Conservation (phyloP, 2,113 vertebrate species). For the Lepus europaeus region DNA sequence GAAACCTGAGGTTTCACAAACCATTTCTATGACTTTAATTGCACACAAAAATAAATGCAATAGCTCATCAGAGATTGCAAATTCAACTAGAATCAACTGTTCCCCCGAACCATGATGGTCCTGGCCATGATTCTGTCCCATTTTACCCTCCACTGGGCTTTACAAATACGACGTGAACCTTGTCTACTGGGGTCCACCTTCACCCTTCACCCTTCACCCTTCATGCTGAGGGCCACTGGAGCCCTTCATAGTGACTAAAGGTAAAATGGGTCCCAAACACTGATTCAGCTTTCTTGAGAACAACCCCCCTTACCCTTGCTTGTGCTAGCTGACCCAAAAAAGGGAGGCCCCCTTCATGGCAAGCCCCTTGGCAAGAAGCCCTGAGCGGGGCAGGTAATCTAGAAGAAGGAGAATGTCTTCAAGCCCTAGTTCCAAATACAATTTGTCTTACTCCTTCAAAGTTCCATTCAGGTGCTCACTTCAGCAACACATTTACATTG, state of each 20-base stretch:
- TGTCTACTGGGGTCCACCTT: no score
- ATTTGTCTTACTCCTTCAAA: constrained; percentile 5
- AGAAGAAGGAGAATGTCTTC: not conserved
- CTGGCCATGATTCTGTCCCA: not conserved
- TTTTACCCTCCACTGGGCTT: not conserved
- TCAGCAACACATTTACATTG: no score
- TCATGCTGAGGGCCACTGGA: not conserved
- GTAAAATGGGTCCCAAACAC: not conserved
- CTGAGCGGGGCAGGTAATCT: not conserved
- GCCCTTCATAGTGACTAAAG: not conserved
- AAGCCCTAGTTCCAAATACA: not conserved
- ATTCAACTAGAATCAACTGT: not conserved
- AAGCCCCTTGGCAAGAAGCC: not conserved
- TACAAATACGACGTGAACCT: not conserved
- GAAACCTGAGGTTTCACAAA: constrained; percentile 37
- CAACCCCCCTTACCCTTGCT: not conserved
- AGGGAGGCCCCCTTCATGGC: not conserved
- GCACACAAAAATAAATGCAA: constrained; percentile 22
- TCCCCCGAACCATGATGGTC: not conserved
- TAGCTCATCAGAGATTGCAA: constrained; percentile 25
- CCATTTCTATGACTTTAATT: not conserved
- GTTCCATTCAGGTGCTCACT: not conserved
- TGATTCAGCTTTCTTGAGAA: not conserved
- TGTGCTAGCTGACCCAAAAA: not conserved
- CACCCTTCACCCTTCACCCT: not conserved